Evolutionary conservation across 2,888 invertebrate species (phyloP).

Genomic region (Nomada lathburiana): DNA sequence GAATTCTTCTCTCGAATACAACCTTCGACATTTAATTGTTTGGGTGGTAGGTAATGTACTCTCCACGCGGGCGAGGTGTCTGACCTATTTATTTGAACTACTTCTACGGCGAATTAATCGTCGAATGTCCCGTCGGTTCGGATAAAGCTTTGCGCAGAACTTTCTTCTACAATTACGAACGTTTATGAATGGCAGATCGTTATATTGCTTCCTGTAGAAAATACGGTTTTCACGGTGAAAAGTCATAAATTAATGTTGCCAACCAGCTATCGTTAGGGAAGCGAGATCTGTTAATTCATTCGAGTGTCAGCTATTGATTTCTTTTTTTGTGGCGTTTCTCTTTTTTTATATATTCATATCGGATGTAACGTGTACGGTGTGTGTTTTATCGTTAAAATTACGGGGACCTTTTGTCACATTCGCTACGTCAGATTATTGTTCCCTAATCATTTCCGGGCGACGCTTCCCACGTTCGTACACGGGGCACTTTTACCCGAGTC

Average conservation of each 20-base stretch:
- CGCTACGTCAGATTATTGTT: conserved; percentile 46
- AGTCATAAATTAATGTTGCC: background rate
- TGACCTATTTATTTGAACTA: no score
- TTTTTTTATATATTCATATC: background rate
- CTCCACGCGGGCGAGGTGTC: no score
- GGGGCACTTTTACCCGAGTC: conserved; percentile 41
- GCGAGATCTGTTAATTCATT: background rate
- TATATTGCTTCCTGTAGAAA: background rate
- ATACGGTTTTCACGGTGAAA: background rate
- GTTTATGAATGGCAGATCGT: background rate
- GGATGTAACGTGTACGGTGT: no score
- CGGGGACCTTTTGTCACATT: conserved; percentile 31
- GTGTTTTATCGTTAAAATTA: conserved; percentile 12
- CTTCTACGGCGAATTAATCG: no score
- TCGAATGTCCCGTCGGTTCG: no score
- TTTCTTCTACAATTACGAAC: background rate
- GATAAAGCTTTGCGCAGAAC: no score
- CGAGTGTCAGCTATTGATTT: background rate
- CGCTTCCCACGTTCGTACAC: conserved; percentile 58
- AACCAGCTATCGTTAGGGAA: background rate
- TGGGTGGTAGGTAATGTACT: background rate
- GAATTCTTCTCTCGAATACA: background rate
- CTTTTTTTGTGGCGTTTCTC: background rate
- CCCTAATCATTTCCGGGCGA: conserved; percentile 53
- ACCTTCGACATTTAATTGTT: background rate